A percentile compares a stretch with the other conserved stretches of the same genome.
Conservation (phyloP, 2,113 vertebrate genomes). For the Sphaerodactylus townsendi region DNA sequence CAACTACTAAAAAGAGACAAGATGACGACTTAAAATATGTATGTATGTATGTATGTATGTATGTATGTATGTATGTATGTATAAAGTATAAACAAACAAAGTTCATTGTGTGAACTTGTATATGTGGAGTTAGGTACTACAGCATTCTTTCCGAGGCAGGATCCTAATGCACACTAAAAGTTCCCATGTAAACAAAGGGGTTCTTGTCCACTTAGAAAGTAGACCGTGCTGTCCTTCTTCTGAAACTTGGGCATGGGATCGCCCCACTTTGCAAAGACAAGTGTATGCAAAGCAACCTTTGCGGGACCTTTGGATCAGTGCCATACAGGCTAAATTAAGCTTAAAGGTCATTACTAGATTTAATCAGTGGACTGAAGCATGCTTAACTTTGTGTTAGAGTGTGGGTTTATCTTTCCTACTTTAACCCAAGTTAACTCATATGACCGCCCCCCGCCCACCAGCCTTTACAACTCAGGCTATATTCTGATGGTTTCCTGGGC, state of each 20-base stretch:
- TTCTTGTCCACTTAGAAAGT: not conserved
- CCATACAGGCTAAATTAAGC: not conserved
- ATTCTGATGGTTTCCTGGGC: not conserved
- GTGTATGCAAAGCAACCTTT: not conserved
- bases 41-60: no score
- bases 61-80: no score
- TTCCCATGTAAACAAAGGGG: not conserved
- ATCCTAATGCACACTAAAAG: not conserved
- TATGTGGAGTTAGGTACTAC: not conserved
- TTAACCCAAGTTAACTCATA: not conserved
- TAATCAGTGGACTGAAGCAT: not conserved
- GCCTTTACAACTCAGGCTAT: not conserved
- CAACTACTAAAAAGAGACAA: no score
- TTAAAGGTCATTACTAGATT: no score
- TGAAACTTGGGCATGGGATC: not conserved
- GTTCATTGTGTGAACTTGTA: not conserved
- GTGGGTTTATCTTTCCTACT: not conserved
- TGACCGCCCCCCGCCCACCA: not conserved
- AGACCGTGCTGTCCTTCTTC: not conserved
- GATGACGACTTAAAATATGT: no score
- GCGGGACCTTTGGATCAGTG: not conserved
- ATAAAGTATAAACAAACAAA: no score
- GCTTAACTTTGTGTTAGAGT: not conserved
- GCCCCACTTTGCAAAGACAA: not conserved
- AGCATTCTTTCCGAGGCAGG: not conserved